These are phyloP conservation scores for Zosterops japonicus DNA, from an alignment of 2,113 vertebrate species.

Conservation along the genomic window DNA sequence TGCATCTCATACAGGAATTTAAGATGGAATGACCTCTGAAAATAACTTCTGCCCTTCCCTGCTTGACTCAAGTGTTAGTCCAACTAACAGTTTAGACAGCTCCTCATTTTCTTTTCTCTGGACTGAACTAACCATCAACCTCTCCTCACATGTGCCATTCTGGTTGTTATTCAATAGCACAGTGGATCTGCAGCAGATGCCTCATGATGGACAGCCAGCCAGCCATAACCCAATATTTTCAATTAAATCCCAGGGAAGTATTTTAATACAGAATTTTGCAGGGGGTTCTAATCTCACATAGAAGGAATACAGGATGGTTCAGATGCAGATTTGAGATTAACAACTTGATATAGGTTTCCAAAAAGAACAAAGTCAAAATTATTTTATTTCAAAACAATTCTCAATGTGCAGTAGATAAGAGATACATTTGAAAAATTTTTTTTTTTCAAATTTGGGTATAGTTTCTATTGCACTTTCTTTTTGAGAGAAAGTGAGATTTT, in stretches of 20 bases:
- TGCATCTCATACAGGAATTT: neutral
- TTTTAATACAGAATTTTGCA: neutral
- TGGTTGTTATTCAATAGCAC: neutral
- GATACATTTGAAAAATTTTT: neutral
- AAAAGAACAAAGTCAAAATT: neutral
- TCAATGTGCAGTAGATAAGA: neutral
- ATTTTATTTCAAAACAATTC: neutral
- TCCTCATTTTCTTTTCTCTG: neutral
- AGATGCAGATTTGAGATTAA: neutral
- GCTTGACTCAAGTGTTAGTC: neutral
- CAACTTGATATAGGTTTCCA: neutral
- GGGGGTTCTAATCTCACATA: neutral
- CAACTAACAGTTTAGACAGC: neutral
- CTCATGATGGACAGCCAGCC: neutral
- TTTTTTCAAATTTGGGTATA: neutral
- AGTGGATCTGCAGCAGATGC: neutral
- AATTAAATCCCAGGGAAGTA: neutral
- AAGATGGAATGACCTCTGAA: neutral
- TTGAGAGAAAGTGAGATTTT: neutral
- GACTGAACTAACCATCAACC: neutral
- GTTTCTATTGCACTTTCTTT: neutral
- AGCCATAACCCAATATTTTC: neutral
- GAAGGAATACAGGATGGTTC: neutral
- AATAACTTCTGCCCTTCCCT: neutral
- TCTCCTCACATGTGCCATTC: neutral